Conservation (phyloP, 2,113 vertebrate genomes). For the Datnioides undecimradiatus region DNA sequence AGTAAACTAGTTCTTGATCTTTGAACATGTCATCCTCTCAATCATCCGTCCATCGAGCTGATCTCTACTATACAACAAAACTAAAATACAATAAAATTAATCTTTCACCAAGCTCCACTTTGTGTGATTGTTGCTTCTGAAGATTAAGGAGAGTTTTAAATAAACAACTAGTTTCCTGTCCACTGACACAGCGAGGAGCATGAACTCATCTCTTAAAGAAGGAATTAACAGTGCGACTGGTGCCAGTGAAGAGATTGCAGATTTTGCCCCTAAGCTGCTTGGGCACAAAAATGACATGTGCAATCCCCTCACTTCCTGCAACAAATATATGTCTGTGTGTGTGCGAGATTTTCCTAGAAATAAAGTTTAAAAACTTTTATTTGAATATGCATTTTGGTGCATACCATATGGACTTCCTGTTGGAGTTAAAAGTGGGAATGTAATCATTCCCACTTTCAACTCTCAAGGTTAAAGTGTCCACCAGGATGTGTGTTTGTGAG, state of each 20-base stretch:
- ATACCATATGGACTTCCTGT: too few species aligned
- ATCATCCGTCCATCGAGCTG: neutral
- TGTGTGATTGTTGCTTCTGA: constrained; percentile 7
- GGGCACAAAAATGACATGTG: constrained; percentile 60
- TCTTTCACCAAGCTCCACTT: neutral
- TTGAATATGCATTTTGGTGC: constrained; percentile 2
- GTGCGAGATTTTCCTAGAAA: constrained; percentile 67
- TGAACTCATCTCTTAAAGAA: constrained; percentile 47
- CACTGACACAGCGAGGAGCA: constrained; percentile 38
- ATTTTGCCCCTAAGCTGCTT: constrained; percentile 69
- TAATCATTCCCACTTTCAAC: constrained; percentile 5
- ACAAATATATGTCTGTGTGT: constrained; percentile 40
- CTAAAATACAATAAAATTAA: neutral
- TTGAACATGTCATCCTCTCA: neutral
- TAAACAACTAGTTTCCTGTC: constrained; percentile 9
- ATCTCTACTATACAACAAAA: neutral
- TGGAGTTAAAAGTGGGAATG: too few species aligned
- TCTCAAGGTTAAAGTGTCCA: constrained; percentile 40
- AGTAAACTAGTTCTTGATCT: neutral
- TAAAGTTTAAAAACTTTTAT: neutral
- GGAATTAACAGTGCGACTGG: constrained; percentile 56
- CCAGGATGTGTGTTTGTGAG: constrained; percentile 38
- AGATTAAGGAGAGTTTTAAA: constrained; percentile 42
- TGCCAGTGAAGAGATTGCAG: constrained; percentile 65
- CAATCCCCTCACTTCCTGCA: constrained; percentile 43